Conservation (phyloP, 2,113 vertebrate genomes). For the Petaurus breviceps region DNA sequence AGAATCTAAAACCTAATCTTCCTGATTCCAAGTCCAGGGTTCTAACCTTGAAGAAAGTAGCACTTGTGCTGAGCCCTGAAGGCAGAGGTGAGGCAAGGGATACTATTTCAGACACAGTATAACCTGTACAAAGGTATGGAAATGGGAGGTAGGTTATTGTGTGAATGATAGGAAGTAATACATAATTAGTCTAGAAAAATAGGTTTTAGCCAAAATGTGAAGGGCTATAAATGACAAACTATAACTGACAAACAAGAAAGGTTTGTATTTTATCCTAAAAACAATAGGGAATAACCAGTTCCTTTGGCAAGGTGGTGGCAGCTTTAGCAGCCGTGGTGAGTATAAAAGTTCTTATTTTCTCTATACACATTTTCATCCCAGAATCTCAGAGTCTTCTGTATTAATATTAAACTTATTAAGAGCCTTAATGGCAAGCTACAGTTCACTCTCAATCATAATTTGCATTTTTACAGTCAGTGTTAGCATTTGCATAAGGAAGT, state of each 20-base stretch:
- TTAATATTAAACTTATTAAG: neutral
- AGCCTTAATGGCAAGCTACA: neutral
- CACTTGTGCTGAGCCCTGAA: too few relatives aligned
- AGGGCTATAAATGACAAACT: neutral
- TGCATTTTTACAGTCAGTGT: neutral
- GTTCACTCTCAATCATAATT: neutral
- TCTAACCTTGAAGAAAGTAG: too few relatives aligned
- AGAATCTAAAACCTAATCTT: too few relatives aligned
- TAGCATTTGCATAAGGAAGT: neutral
- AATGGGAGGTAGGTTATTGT: neutral
- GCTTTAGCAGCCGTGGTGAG: neutral
- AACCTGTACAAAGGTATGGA: neutral
- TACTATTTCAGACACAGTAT: too few relatives aligned
- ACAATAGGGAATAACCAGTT: neutral
- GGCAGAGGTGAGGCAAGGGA: too few relatives aligned
- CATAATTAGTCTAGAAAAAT: neutral
- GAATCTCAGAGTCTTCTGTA: neutral
- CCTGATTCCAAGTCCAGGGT: too few relatives aligned
- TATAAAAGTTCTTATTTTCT: neutral
- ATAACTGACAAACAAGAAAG: neutral
- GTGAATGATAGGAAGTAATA: neutral
- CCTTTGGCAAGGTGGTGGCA: neutral
- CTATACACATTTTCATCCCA: neutral
- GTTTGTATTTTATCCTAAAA: neutral
- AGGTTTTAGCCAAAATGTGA: neutral